Evolutionary conservation across 2,888 invertebrate genomes (phyloP).

Genomic region (Isotomurus palustris): DNA sequence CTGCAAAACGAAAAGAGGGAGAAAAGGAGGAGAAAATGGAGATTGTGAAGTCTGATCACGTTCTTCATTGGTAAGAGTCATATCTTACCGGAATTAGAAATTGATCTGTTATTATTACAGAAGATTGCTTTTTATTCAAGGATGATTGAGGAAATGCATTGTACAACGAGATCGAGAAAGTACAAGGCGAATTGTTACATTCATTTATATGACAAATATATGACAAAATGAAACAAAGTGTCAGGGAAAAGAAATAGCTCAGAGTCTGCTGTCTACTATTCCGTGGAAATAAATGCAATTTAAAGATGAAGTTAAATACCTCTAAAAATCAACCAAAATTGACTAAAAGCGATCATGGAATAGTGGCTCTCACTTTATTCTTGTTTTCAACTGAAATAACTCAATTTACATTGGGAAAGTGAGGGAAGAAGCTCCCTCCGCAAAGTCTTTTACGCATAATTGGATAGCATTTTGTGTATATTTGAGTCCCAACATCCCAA

Average conservation of each 20-base stretch:
- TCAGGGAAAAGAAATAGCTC: too few relatives aligned
- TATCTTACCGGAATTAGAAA: constrained; percentile 31
- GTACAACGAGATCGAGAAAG: not conserved
- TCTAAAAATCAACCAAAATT: too few relatives aligned
- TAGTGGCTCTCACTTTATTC: too few relatives aligned
- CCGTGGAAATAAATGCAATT: too few relatives aligned
- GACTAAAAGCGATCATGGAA: too few relatives aligned
- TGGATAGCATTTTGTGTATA: constrained; percentile 2
- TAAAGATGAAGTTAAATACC: too few relatives aligned
- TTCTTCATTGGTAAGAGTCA: constrained; percentile 20
- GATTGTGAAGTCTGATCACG: constrained; percentile 22
- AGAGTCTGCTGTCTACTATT: too few relatives aligned
- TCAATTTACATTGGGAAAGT: constrained; percentile 6
- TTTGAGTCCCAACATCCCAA: not conserved
- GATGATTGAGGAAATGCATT: constrained; percentile 14
- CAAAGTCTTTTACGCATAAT: constrained; percentile 15
- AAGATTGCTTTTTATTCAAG: constrained; percentile 26
- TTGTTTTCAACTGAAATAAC: too few relatives aligned
- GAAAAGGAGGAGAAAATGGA: not conserved
- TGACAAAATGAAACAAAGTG: too few relatives aligned
- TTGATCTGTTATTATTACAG: constrained; percentile 35
- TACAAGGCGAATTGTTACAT: too few relatives aligned
- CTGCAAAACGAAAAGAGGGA: not conserved
- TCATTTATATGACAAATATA: too few relatives aligned
- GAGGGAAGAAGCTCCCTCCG: constrained; percentile 6